Evolutionary conservation across 2,888 invertebrate species (phyloP).

Genomic region (Coenonympha glycerion): DNA sequence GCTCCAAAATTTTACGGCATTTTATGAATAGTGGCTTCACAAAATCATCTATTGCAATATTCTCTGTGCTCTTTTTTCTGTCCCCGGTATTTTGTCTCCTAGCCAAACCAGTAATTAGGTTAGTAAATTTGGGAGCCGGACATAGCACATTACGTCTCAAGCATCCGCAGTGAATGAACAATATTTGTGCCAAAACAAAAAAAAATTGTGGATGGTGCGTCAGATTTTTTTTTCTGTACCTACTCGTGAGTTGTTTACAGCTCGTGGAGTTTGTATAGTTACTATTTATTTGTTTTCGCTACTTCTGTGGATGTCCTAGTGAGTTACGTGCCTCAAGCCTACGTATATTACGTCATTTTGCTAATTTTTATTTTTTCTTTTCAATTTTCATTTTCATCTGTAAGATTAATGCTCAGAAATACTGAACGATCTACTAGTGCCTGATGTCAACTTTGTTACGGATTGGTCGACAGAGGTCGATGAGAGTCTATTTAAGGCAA

Average conservation of each 20-base stretch:
- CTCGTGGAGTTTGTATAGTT: slow-evolving; percentile 12
- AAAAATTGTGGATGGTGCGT: slow-evolving; percentile 12
- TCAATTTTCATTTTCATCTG: too few relatives aligned
- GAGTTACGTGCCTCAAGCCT: too few relatives aligned
- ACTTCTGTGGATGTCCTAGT: too few relatives aligned
- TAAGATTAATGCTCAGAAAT: too few relatives aligned
- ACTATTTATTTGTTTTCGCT: slow-evolving; percentile 10
- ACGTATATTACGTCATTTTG: too few relatives aligned
- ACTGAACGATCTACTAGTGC: too few relatives aligned
- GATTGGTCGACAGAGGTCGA: too few relatives aligned
- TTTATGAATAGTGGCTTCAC: not conserved
- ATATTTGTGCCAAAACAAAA: slow-evolving; percentile 24
- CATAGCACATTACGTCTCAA: slow-evolving; percentile 16
- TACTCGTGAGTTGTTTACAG: slow-evolving; percentile 1
- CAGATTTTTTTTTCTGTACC: slow-evolving; percentile 14
- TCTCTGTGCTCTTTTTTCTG: not conserved
- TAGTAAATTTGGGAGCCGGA: slow-evolving; percentile 20
- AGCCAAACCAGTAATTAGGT: slow-evolving; percentile 20
- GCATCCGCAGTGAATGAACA: slow-evolving; percentile 27
- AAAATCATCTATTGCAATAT: not conserved
- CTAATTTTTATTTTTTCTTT: too few relatives aligned
- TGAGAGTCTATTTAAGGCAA: slow-evolving; percentile 4
- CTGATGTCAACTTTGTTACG: too few relatives aligned
- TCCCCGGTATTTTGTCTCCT: slow-evolving; percentile 1
- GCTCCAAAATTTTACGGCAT: too few relatives aligned